Percentiles rank a stretch among this genome's conserved stretches.
Evolutionary conservation across 2,888 invertebrate species (phyloP).

Genomic region (Archips xylosteana): DNA sequence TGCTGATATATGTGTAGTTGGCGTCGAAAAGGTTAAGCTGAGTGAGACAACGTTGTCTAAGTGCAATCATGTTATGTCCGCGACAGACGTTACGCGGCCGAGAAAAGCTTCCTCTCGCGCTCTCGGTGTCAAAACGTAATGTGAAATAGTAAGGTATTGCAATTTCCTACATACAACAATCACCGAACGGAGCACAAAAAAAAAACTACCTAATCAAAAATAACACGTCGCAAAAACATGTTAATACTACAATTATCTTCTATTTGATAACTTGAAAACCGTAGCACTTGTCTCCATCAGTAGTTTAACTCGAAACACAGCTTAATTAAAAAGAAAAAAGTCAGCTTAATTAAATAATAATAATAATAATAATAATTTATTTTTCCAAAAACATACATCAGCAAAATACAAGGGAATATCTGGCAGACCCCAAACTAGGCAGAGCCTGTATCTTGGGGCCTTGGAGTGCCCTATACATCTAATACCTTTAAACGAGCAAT

Average conservation of each 20-base stretch:
- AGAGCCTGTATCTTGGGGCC: no score
- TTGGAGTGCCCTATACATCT: no score
- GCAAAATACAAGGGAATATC: no score
- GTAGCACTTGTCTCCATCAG: background rate
- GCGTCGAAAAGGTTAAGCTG: no score
- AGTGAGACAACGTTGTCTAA: constrained; percentile 1
- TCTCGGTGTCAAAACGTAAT: constrained; percentile 25
- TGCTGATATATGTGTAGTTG: no score
- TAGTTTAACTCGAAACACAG: background rate
- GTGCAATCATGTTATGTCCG: constrained; percentile 26
- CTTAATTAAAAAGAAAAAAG: background rate
- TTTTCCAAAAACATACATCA: no score
- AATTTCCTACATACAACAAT: background rate
- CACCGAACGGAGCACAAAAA: background rate
- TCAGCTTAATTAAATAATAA: background rate
- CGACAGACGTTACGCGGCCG: constrained; percentile 25
- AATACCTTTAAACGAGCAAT: no score
- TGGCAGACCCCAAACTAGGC: no score
- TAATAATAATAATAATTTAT: no score
- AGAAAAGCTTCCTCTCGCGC: constrained; percentile 14
- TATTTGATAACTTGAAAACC: background rate
- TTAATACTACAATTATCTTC: background rate
- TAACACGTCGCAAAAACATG: background rate
- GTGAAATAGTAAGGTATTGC: constrained; percentile 19
- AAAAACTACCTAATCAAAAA: background rate